Conservation (phyloP, 2,113 vertebrate species). For the Chitala chitala region DNA sequence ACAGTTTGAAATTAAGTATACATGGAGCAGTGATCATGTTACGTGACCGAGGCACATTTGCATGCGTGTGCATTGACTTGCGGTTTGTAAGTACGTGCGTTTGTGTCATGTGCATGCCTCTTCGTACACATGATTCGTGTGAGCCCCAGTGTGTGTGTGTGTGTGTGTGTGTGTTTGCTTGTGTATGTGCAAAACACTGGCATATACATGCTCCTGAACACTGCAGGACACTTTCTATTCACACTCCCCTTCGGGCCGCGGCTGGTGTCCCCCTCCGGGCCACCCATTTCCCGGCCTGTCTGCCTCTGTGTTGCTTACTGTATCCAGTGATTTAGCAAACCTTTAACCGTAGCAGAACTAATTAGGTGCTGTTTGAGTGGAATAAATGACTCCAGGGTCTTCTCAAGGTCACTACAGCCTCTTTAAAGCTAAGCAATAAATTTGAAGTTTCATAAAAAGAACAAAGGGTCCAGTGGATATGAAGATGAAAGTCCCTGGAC, state of each 20-base stretch:
- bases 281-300: conserved; percentile 55
- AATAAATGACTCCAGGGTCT: conserved; percentile 51
- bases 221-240: no score
- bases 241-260: conserved; percentile 38
- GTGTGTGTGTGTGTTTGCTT: conserved; percentile 21
- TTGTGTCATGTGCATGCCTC: no score
- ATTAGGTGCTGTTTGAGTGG: conserved; percentile 55
- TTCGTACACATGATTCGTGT: no score
- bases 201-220: no score
- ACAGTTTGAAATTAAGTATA: no score
- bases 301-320: conserved; percentile 54
- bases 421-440: conserved; percentile 39
- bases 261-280: conserved; percentile 47
- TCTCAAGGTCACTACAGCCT: conserved; percentile 52
- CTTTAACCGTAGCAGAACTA: conserved; percentile 53
- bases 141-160: no score
- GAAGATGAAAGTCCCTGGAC: conserved; percentile 42
- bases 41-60: no score
- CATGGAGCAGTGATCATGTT: no score
- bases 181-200: conserved; percentile 9
- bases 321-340: conserved; percentile 53
- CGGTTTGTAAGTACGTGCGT: no score
- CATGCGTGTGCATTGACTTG: no score
- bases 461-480: conserved; percentile 17
- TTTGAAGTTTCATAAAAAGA: conserved; percentile 35